Percentiles rank a stretch among this genome's conserved stretches.
Conservation (phyloP, 2,888 invertebrate genomes). For the Ophioninae sp. region DNA sequence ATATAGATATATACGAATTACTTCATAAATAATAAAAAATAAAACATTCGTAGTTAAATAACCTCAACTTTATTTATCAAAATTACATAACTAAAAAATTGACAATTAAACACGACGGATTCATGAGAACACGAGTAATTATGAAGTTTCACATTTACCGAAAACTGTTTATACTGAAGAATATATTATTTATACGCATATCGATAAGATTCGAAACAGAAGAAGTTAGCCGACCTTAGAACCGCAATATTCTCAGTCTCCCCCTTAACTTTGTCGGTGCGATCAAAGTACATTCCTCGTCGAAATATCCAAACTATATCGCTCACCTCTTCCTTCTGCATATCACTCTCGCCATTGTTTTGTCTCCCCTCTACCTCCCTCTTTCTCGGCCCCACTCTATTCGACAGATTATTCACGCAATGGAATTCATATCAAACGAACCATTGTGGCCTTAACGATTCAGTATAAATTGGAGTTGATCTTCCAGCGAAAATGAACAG, state of each 20-base stretch:
- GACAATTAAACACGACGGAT: not conserved
- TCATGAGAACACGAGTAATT: not conserved
- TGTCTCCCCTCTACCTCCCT: slow-evolving; percentile 31
- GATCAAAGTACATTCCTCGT: slow-evolving; percentile 75
- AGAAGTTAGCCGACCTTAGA: slow-evolving; percentile 56
- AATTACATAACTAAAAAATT: not conserved
- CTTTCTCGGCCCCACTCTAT: slow-evolving; percentile 22
- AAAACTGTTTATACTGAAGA: slow-evolving; percentile 1
- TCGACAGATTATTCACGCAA: slow-evolving; percentile 34
- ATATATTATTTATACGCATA: slow-evolving; percentile 3
- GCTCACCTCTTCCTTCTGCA: slow-evolving; percentile 42
- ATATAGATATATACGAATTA: no score
- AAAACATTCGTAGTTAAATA: not conserved
- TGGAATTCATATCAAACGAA: slow-evolving; percentile 59
- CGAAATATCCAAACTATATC: slow-evolving; percentile 67
- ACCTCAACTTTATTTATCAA: no score
- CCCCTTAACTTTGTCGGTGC: slow-evolving; percentile 67
- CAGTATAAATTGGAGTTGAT: slow-evolving; percentile 39
- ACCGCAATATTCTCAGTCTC: slow-evolving; percentile 60
- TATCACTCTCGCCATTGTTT: slow-evolving; percentile 30
- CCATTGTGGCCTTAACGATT: slow-evolving; percentile 34
- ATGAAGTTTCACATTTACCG: not conserved
- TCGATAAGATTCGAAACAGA: slow-evolving; percentile 17
- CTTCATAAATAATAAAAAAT: not conserved
- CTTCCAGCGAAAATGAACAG: slow-evolving; percentile 8